These are phyloP conservation scores for Plutomurus gul DNA, from an alignment of 1,140 invertebrate species.

Conservation along the genomic window DNA sequence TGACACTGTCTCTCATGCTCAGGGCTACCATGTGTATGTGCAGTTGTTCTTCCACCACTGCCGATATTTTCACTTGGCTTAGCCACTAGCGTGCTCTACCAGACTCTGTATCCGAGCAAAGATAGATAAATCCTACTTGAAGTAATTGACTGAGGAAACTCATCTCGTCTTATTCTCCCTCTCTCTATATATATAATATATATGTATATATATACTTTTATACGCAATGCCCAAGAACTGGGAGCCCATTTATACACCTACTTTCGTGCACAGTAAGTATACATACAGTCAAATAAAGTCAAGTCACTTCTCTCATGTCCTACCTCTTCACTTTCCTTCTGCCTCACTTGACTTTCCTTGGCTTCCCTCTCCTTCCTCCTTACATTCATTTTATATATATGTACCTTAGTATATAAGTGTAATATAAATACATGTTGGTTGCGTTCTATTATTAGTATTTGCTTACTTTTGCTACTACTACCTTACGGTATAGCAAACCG, in stretches of 20 bases:
- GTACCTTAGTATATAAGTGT: not conserved
- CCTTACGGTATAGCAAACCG: constrained; percentile 8
- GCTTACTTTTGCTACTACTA: constrained; percentile 3
- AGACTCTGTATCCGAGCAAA: constrained; percentile 11
- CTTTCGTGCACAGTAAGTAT: not conserved
- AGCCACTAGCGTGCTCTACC: not conserved
- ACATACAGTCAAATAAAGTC: too few relatives aligned
- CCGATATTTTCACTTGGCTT: not conserved
- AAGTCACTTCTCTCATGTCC: not conserved
- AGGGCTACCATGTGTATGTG: not conserved
- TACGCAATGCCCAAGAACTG: not conserved
- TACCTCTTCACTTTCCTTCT: constrained; percentile 5
- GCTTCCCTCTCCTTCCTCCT: not conserved
- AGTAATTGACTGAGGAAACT: constrained; percentile 41
- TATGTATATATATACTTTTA: too few relatives aligned
- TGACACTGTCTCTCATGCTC: not conserved
- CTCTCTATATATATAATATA: too few relatives aligned
- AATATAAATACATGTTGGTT: not conserved
- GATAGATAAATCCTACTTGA: constrained; percentile 26
- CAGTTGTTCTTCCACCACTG: not conserved
- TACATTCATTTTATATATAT: too few relatives aligned
- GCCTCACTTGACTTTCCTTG: not conserved
- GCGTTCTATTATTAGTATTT: not conserved
- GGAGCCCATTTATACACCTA: not conserved
- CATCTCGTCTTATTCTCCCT: constrained; percentile 31